Evolutionary conservation across 2,113 vertebrate species (phyloP).

Genomic region (Elachura formosa): DNA sequence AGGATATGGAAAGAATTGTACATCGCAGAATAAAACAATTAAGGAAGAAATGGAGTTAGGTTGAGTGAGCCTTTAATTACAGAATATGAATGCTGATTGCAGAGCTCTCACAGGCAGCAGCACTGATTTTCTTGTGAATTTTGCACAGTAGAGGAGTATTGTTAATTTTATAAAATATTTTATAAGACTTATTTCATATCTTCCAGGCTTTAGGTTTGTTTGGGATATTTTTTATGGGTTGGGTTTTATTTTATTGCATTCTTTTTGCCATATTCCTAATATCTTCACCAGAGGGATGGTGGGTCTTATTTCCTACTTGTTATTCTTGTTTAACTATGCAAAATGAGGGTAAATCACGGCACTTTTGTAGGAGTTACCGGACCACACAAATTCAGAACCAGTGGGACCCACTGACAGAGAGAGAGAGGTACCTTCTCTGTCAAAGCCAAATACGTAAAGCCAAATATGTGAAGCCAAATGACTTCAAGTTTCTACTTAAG

Average conservation of each 20-base stretch:
- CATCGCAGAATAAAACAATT: neutral
- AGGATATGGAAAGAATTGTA: neutral
- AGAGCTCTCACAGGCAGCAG: neutral
- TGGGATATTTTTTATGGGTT: neutral
- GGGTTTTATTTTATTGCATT: neutral
- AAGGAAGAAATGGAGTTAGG: neutral
- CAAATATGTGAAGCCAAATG: constrained; percentile 9
- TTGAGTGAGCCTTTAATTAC: neutral
- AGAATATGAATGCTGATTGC: neutral
- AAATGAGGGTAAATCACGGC: neutral
- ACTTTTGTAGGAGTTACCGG: neutral
- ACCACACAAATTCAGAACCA: neutral
- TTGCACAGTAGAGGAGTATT: constrained; percentile 17
- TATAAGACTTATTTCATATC: neutral
- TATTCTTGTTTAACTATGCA: constrained; percentile 44
- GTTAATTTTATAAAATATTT: constrained; percentile 3
- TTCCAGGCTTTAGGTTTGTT: neutral
- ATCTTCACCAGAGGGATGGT: neutral
- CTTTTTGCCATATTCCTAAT: neutral
- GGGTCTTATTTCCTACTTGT: neutral
- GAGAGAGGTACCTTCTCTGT: constrained; percentile 17
- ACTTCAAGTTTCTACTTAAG: neutral
- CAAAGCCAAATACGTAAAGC: neutral
- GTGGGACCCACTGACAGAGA: neutral
- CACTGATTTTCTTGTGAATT: constrained; percentile 41